Base-by-base conservation (phyloP, 1,140 invertebrate genomes). In the Trichogramma pretiosum region DNA sequence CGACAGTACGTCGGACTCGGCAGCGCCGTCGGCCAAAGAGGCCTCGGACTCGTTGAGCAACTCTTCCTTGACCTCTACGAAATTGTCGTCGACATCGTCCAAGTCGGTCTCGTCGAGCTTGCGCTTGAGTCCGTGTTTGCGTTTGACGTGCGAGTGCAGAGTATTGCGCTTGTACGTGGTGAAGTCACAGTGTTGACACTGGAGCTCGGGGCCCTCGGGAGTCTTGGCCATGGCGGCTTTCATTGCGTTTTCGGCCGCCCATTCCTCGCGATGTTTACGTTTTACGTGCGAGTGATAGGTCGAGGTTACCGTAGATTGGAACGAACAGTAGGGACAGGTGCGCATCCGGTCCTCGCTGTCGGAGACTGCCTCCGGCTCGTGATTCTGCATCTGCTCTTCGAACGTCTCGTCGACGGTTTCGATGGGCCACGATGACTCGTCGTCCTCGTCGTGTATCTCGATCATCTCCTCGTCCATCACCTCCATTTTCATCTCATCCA, bases 241-340 rank as follows among this genome's bases (percentile, higher is more conserved):
- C 5, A 16, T 8, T 5, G 10, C n/a, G 11, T 28, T 28, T 36
- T 50, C n/a, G 40, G 5, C 11, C 0, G 9, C 23, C 30, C 42
- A 50, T 3, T 8, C 19, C 4, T 46, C 23, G 2, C 43, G 30
- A 18, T 51, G 49, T 7, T 42, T 46, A 4, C 49, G 44, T 23
- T 51, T 51, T 0, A 51, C 8, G 38, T 51, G 49, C n/a, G 49
- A 46, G 22, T 46, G 38, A 7, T 26, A 51, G 3, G 43, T 51
- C 10, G 43, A 46, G 9, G 28, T 3, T 2, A 35, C 42, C 1
- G 2, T 14, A 1, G 43, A 32, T 1, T 16, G 2, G 35, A 41
- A 51, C 0, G 30, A 11, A 17, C 49, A 51, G 10, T 36, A 36
- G 0, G 43, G 49, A 11, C 49, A 51, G n/a, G 1, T 9, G 1